Evolutionary conservation across 2,888 invertebrate species (phyloP), one percentile per base, ranked within the genome.

Genomic region (Nymphalis urticae): DNA sequence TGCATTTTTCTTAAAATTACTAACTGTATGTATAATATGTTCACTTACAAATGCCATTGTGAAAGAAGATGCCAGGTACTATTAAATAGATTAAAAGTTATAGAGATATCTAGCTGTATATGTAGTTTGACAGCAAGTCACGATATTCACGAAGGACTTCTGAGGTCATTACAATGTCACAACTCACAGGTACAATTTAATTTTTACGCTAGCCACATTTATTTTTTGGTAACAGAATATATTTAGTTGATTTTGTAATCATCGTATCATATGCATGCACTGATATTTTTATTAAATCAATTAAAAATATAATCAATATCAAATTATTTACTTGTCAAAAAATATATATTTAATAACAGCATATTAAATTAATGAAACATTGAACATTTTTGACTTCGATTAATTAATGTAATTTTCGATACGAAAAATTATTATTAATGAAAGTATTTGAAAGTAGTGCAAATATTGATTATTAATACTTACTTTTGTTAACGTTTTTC

Each of bases 101-200:
- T 70, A 66, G 69, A 73, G 64, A 70, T 64, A 63, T 64, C 61
- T 65, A 63, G 65, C 70, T 71, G 62, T 54, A 66, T 68, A 72
- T 72, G 61, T 77, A 79, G 78, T 85, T 85, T 88, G 89, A 88
- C 89, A 87, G 85, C 77, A 74, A 76, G 73, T 77, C 75, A 75
- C 75, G 74, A 60, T 32, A 47, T 63, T 50, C 56, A 48, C 50
- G 66, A 83, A 85, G 84, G 83, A 82, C 81, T 84, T 76, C 85
- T 82, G 81, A 89, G 90, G 90, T 90, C 90, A 90, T 75, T 62
- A 75, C 85, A 90, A 90, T 85, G 89, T 88, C 90, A 88, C n/a
- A n/a, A n/a, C n/a, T n/a, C n/a, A n/a, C 79, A 83, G 77, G 75
- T 77, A 79, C 73, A 74, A 77, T 73, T 75, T 72, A 73, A 79